Evolutionary conservation across 2,888 invertebrate species (phyloP).

Genomic region (Caenorhabditis wallacei): DNA sequence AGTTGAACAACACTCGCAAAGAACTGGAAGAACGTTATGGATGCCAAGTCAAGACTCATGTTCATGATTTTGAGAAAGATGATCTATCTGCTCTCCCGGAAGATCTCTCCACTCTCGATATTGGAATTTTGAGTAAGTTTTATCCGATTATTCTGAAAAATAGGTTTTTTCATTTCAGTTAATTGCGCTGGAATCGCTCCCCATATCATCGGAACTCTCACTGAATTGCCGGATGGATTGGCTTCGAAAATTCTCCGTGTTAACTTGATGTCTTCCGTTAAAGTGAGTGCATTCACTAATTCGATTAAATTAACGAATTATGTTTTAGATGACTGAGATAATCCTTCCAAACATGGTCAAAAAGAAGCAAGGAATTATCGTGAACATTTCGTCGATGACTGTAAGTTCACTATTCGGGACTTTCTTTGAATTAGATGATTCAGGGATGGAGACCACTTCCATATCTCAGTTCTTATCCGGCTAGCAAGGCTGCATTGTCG

Average conservation of each 20-base stretch:
- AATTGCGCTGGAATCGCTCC: conserved; percentile 83
- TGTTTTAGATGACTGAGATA: conserved; percentile 79
- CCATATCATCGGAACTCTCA: conserved; percentile 76
- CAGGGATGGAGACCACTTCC: conserved; percentile 83
- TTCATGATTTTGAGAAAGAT: conserved; percentile 81
- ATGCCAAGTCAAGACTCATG: conserved; percentile 68
- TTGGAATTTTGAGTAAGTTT: conserved; percentile 80
- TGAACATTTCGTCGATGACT: conserved; percentile 82
- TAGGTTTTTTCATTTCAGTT: conserved; percentile 65
- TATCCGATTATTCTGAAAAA: background rate
- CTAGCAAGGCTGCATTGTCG: conserved; percentile 81
- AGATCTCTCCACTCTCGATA: conserved; percentile 74
- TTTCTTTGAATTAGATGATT: background rate
- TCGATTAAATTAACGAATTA: background rate
- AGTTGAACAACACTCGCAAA: conserved; percentile 72
- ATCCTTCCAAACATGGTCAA: conserved; percentile 82
- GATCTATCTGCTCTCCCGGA: conserved; percentile 73
- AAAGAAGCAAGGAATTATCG: conserved; percentile 79
- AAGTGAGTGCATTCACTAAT: conserved; percentile 49
- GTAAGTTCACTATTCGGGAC: conserved; percentile 58
- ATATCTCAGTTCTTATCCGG: conserved; percentile 82
- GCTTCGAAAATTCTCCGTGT: conserved; percentile 80
- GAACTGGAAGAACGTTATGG: conserved; percentile 71
- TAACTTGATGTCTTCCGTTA: conserved; percentile 79
- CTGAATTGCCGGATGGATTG: conserved; percentile 77